Conservation (phyloP, 1,140 invertebrate genomes). For the Anastatus disparis region DNA sequence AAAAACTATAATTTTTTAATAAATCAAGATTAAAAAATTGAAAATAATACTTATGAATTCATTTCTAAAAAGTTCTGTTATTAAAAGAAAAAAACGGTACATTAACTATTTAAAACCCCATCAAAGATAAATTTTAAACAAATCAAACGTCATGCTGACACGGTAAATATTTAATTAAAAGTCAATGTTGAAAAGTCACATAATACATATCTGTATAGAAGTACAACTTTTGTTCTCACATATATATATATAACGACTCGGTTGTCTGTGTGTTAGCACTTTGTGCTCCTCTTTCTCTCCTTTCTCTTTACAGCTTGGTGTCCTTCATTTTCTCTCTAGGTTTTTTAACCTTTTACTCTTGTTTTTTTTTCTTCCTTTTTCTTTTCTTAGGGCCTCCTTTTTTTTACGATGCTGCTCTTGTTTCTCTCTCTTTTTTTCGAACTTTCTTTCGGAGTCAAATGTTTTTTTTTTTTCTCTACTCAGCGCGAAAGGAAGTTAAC, state of each 20-base stretch:
- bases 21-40: too few species aligned
- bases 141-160: neutral
- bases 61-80: too few species aligned
- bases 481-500: too few species aligned
- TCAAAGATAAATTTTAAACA: neutral
- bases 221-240: constrained; percentile 23
- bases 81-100: constrained; percentile 10
- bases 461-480: too few species aligned
- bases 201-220: too few species aligned
- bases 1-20: too few species aligned
- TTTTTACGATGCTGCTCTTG: too few species aligned
- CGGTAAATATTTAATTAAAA: constrained; percentile 10
- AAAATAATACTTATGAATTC: too few species aligned
- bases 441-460: too few species aligned
- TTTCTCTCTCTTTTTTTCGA: too few species aligned
- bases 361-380: constrained; percentile 3
- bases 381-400: neutral
- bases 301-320: constrained; percentile 27
- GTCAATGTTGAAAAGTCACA: neutral
- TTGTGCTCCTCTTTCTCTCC: constrained; percentile 9
- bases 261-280: neutral
- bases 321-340: constrained; percentile 24
- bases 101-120: too few species aligned
- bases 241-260: too few species aligned
- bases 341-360: constrained; percentile 8